Conservation (phyloP, 2,797 vertebrate species). For the Paedocypris micromegethes region DNA sequence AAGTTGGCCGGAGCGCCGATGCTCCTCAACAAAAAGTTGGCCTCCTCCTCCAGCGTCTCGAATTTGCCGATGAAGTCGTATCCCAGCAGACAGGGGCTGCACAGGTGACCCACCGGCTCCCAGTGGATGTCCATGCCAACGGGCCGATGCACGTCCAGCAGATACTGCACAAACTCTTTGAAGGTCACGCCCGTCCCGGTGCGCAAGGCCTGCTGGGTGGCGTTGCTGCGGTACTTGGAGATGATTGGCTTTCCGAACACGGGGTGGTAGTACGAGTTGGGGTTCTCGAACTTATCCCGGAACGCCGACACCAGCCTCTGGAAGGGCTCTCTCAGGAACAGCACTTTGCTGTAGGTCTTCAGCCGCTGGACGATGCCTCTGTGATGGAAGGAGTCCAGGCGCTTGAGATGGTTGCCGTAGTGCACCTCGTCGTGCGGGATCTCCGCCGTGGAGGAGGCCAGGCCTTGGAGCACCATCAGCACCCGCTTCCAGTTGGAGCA, state of each 20-base stretch:
- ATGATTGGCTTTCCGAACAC: conserved; percentile 93
- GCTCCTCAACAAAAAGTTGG: conserved; percentile 82
- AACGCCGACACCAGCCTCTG: conserved; percentile 93
- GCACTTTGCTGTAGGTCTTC: conserved; percentile 88
- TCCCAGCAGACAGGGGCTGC: conserved; percentile 89
- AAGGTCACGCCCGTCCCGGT: conserved; percentile 88
- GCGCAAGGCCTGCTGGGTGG: conserved; percentile 76
- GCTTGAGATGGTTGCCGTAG: conserved; percentile 77
- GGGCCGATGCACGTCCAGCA: conserved; percentile 87
- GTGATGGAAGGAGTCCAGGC: conserved; percentile 78
- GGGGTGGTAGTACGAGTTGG: conserved; percentile 91
- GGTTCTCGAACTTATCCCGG: conserved; percentile 94
- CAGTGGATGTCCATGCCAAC: conserved; percentile 98
- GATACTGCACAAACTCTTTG: conserved; percentile 88
- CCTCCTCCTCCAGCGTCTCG: conserved; percentile 91
- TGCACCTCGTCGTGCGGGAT: conserved; percentile 87
- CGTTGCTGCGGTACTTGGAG: conserved; percentile 82
- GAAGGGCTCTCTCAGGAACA: conserved; percentile 90
- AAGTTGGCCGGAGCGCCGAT: conserved; percentile 80
- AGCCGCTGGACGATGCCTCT: conserved; percentile 80
- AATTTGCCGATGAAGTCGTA: conserved; percentile 95
- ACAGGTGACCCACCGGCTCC: conserved; percentile 86
- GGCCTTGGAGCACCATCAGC: conserved; percentile 87
- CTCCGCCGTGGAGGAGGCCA: conserved; percentile 73
- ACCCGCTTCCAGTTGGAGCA: conserved; percentile 98